Base-by-base conservation (phyloP, 2,113 vertebrate genomes). In the Antigone vipio region DNA sequence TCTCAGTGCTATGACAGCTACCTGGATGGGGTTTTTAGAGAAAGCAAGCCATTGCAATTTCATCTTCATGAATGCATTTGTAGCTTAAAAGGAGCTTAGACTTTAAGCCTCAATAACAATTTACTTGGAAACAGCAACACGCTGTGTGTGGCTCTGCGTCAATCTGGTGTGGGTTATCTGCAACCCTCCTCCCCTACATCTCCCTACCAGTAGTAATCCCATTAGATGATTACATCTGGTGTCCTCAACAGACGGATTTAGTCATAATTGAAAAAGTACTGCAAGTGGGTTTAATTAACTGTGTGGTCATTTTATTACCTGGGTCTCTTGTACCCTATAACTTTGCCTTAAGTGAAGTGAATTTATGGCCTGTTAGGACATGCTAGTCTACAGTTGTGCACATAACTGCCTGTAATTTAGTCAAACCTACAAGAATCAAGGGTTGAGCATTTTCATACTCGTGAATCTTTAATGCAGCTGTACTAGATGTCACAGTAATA, bases 151-250 rank as follows among this genome's bases (percentile, higher is more conserved):
- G 55, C 62, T 93, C 94, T 76, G 62, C 77, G 66, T 85, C 55
- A 59, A 0, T 59, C 83, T 92, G 40, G 6, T 89, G 49, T 20
- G 77, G 50, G 55, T 87, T 91, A 88, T 83, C 47, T 93, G 71
- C 56, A 94, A n/a, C 50, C 58, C n/a, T 92, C 34, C 32, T 78
- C 24, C 42, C 18, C 59, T 92, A 26, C 29, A 62, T 83, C 40
- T 69, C 0, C 1, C 52, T 76, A 9, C 64, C 4, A 4, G 78
- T 53, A 60, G 56, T 95, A 97, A 96, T 97, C 88, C 49, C 77
- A 89, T 97, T 96, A 97, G 84, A 60, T 4, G 81, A 94, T 96
- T 97, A 67, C 42, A 58, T 88, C 27, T 74, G 40, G 7, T 95
- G 83, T 79, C 72, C 81, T 95, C 83, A 79, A 68, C 71, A 79